A percentile compares a stretch with the other conserved stretches of the same genome.
phyloP scores from a whole-genome alignment of 2,797 vertebrate genomes.

The Atherinosoma microstoma region DNA sequence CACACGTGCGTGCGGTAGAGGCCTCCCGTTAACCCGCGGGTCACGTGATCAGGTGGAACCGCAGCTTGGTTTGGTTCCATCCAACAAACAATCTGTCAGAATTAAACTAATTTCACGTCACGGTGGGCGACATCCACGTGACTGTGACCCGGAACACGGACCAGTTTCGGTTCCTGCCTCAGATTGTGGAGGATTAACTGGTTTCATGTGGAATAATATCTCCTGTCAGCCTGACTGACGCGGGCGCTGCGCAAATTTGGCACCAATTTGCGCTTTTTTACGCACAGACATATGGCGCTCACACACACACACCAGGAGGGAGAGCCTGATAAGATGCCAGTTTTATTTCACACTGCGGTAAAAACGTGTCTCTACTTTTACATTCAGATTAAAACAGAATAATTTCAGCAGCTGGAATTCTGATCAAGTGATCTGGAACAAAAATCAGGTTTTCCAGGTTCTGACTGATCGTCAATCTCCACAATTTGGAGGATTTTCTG shows the following conservation, averaged over 20 bases:
- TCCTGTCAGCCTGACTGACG: constrained; percentile 53
- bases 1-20: not conserved
- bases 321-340: not conserved
- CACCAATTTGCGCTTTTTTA: constrained; percentile 52
- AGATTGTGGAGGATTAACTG: constrained; percentile 31
- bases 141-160: not conserved
- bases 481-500: constrained; percentile 6
- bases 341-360: constrained; percentile 25
- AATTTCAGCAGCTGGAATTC: not conserved
- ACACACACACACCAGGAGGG: constrained; percentile 1
- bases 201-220: constrained; percentile 54
- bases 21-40: not conserved
- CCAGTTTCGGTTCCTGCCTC: not conserved
- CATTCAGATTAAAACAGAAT: not conserved
- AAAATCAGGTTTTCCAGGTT: not conserved
- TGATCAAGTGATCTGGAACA: not conserved
- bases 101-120: not conserved
- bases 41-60: not conserved
- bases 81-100: not conserved
- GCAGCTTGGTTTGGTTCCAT: not conserved
- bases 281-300: constrained; percentile 48
- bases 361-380: not conserved
- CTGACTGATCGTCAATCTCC: too few species aligned
- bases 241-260: constrained; percentile 31
- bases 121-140: too few species aligned